Percentiles rank a stretch among this genome's conserved stretches.
phyloP scores from a whole-genome alignment of 2,113 vertebrate species.

The Alouatta palliata region DNA sequence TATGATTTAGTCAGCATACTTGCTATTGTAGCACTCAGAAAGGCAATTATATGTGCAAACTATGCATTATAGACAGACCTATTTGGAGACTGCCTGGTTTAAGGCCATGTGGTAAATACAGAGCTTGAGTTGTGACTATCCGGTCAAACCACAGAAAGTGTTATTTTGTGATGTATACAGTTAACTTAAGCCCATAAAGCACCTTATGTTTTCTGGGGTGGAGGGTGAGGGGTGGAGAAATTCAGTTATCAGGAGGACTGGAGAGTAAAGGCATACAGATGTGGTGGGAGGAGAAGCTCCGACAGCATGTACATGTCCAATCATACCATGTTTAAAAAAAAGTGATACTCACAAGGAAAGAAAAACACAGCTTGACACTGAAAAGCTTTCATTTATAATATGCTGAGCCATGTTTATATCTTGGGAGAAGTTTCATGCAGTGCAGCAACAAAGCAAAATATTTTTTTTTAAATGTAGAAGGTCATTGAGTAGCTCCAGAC shows the following conservation, averaged over 20 bases:
- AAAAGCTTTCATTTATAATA: slow-evolving; percentile 47
- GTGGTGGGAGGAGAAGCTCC: rapidly evolving
- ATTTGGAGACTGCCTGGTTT: neutral
- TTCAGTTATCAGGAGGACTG: neutral
- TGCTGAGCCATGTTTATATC: slow-evolving; percentile 46
- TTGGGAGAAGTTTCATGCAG: neutral
- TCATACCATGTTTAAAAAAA: neutral
- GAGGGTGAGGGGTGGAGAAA: neutral
- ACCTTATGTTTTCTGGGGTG: neutral
- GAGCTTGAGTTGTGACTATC: neutral
- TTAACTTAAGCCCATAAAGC: neutral
- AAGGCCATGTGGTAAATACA: neutral
- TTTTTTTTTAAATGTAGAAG: neutral
- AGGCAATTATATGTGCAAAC: neutral
- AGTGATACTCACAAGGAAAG: slow-evolving; percentile 49
- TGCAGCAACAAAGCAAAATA: slow-evolving; percentile 38
- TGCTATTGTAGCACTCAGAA: neutral
- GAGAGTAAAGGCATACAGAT: neutral
- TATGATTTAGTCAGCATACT: slow-evolving; percentile 15
- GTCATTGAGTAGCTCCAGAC: slow-evolving; percentile 40
- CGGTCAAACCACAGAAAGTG: neutral
- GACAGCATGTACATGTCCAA: neutral
- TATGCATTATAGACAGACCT: neutral
- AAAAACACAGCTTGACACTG: slow-evolving; percentile 46
- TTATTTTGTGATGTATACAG: neutral